Percentiles rank a stretch among this genome's conserved stretches.
Evolutionary conservation across 2,113 vertebrate species (phyloP).

Genomic region (Ageneiosus marmoratus): DNA sequence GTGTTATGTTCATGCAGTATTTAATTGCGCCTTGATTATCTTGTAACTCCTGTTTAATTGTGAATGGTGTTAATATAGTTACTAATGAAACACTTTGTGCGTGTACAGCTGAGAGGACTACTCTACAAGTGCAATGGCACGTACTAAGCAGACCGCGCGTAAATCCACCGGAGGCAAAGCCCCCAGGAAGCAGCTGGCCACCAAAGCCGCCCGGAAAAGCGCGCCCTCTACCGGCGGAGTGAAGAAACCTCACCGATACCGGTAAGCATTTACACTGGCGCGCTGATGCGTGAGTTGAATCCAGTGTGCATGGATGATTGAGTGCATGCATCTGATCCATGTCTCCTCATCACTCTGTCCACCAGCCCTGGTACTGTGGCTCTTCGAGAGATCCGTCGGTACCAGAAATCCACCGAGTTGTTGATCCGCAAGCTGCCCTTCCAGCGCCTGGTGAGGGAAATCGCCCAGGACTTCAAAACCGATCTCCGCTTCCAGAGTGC

Average conservation of each 20-base stretch:
- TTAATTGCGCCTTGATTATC: too few species aligned
- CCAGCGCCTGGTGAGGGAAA: too few species aligned
- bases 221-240: conserved; percentile 84
- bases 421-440: too few species aligned
- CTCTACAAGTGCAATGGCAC: conserved; percentile 73
- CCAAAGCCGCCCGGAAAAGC: conserved; percentile 84
- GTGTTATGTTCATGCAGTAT: too few species aligned
- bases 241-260: conserved; percentile 82
- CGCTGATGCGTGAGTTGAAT: too few species aligned
- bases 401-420: too few species aligned
- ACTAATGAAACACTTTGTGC: neutral
- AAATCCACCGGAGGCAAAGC: conserved; percentile 89
- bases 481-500: too few species aligned
- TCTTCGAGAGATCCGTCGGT: too few species aligned
- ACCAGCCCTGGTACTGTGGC: conserved; percentile 4
- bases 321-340: neutral
- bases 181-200: conserved; percentile 84
- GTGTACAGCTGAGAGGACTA: neutral
- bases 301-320: too few species aligned
- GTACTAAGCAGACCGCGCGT: conserved; percentile 88
- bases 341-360: neutral
- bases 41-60: neutral
- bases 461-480: too few species aligned
- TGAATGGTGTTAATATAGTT: neutral
- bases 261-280: conserved; percentile 59